Conservation (phyloP, 2,888 invertebrate genomes). For the Agriopis aurantiaria region DNA sequence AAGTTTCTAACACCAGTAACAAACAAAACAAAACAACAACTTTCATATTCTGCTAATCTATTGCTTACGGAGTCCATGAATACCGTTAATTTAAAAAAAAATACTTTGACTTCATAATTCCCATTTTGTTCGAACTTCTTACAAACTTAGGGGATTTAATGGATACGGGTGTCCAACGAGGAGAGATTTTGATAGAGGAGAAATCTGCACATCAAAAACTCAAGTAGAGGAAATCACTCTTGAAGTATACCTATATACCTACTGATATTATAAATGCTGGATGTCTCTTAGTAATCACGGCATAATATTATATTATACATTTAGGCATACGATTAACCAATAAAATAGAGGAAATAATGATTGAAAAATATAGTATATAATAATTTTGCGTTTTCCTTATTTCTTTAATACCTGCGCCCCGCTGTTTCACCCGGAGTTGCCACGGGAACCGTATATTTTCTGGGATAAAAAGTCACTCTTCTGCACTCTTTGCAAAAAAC, state of each 20-base stretch:
- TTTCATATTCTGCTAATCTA: slow-evolving; percentile 31
- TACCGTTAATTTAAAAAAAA: slow-evolving; percentile 41
- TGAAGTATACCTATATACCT: too few species aligned
- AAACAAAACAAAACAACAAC: slow-evolving; percentile 27
- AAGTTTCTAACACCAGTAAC: slow-evolving; percentile 23
- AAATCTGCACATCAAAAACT: background rate
- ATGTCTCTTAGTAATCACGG: too few species aligned
- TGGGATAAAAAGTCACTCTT: too few species aligned
- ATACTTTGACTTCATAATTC: slow-evolving; percentile 50
- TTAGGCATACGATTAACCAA: too few species aligned
- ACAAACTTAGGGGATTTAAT: slow-evolving; percentile 54
- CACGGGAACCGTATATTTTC: too few species aligned
- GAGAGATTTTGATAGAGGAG: background rate
- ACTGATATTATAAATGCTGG: background rate
- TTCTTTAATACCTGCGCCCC: too few species aligned
- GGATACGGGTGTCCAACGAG: slow-evolving; percentile 46
- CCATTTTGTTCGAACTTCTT: slow-evolving; percentile 49
- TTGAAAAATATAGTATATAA: too few species aligned
- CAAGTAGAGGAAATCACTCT: background rate
- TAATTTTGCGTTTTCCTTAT: too few species aligned
- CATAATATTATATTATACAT: too few species aligned
- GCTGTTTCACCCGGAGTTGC: too few species aligned
- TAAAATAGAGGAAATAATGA: too few species aligned
- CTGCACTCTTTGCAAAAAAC: too few species aligned
- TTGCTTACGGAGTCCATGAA: slow-evolving; percentile 34